Percentiles rank a stretch among this genome's conserved stretches.
Evolutionary conservation across 2,113 vertebrate genomes (phyloP).

Genomic region (Hystrix brachyura): DNA sequence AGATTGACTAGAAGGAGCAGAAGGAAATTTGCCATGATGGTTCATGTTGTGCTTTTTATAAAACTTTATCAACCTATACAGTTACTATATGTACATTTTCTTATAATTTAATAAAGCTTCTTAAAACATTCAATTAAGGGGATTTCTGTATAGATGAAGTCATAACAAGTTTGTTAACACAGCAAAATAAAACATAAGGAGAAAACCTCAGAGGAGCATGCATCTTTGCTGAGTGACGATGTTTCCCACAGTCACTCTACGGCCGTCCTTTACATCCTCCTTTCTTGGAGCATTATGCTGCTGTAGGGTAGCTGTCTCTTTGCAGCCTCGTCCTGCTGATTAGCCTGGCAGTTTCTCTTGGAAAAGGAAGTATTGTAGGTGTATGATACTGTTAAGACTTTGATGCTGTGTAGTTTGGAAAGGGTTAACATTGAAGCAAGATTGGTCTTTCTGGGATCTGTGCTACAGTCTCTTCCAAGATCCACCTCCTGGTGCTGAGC

Average conservation of each 20-base stretch:
- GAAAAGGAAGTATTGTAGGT: not conserved
- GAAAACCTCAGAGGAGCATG: not conserved
- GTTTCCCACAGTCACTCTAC: not conserved
- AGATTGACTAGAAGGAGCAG: not conserved
- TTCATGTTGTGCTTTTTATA: not conserved
- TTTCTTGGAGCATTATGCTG: not conserved
- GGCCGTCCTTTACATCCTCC: not conserved
- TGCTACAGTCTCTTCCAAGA: not conserved
- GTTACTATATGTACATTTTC: not conserved
- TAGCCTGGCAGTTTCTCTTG: not conserved
- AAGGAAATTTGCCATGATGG: not conserved
- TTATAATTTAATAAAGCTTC: not conserved
- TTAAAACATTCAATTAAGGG: not conserved
- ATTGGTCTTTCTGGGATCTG: not conserved
- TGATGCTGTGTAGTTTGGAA: not conserved
- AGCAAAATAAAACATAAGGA: not conserved
- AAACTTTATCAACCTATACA: not conserved
- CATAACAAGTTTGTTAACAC: not conserved
- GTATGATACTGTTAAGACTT: not conserved
- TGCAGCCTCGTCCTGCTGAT: not conserved
- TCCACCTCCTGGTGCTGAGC: not conserved
- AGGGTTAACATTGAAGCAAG: not conserved
- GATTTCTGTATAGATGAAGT: not conserved
- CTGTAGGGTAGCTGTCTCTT: not conserved
- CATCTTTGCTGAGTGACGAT: not conserved